phyloP scores from a whole-genome alignment of 53 echinoderm and acorn worm genomes.

The Luidia sarsii region DNA sequence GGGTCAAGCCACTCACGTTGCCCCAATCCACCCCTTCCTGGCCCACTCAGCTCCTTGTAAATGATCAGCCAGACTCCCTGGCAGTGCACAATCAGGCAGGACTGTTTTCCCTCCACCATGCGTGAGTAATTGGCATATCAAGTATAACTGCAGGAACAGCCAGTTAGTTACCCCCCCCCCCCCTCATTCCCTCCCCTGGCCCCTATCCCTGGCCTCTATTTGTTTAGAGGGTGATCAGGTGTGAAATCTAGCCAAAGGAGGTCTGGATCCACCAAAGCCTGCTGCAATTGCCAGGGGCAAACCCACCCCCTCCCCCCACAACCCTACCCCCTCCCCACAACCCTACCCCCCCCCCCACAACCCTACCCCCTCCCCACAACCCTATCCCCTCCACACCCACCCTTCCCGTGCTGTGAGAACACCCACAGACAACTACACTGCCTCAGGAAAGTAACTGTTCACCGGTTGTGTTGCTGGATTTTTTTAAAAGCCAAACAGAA shows the following conservation, averaged over 20 bases:
- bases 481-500: not conserved
- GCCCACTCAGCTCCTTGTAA: not conserved
- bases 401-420: no score
- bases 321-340: not conserved
- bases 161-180: not conserved
- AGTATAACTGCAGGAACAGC: not conserved
- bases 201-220: not conserved
- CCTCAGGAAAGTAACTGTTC: constrained; percentile 25
- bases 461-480: not conserved
- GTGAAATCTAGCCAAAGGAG: no score
- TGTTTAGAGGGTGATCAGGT: constrained; percentile 27
- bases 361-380: no score
- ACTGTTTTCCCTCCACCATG: constrained; percentile 7
- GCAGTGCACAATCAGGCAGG: constrained; percentile 26
- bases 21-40: not conserved
- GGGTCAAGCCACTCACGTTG: no score
- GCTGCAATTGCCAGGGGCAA: no score
- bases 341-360: no score
- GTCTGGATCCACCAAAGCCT: no score
- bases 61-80: constrained; percentile 7
- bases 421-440: no score
- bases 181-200: no score
- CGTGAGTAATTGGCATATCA: constrained; percentile 9
- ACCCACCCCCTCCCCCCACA: not conserved
- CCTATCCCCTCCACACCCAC: no score